phyloP scores from a whole-genome alignment of 1,140 invertebrate genomes.

The Calliphora vicina region DNA sequence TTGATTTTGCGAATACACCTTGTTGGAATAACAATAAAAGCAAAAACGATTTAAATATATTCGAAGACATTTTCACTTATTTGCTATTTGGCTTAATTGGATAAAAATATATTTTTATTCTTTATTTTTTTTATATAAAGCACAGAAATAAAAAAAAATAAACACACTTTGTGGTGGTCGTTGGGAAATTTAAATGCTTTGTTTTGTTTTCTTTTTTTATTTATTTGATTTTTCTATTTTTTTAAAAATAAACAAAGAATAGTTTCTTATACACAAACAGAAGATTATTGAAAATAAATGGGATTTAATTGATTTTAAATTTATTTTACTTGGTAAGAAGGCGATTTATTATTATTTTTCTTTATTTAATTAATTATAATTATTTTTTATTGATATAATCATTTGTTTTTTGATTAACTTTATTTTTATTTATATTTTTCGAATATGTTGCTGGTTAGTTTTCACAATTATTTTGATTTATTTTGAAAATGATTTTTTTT shows the following conservation, averaged over 20 bases:
- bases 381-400: neutral
- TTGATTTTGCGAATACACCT: neutral
- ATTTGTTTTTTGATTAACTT: neutral
- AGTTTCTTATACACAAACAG: neutral
- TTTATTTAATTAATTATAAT: neutral
- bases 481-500: constrained; percentile 12
- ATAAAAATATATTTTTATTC: neutral
- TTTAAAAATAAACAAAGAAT: neutral
- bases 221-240: neutral
- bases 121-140: neutral
- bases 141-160: neutral
- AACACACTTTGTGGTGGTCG: constrained; percentile 6
- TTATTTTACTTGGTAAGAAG: neutral
- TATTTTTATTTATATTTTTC: neutral
- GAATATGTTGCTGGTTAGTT: too few relatives aligned
- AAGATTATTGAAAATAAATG: neutral
- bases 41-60: neutral
- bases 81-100: constrained; percentile 14
- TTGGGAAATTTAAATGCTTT: neutral
- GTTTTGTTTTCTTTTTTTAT: neutral
- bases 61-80: neutral
- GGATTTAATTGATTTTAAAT: neutral
- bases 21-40: neutral
- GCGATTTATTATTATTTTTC: neutral
- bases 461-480: neutral